These are phyloP conservation scores for Diprion similis DNA, from an alignment of 1,140 invertebrate genomes.

Conservation along the genomic window DNA sequence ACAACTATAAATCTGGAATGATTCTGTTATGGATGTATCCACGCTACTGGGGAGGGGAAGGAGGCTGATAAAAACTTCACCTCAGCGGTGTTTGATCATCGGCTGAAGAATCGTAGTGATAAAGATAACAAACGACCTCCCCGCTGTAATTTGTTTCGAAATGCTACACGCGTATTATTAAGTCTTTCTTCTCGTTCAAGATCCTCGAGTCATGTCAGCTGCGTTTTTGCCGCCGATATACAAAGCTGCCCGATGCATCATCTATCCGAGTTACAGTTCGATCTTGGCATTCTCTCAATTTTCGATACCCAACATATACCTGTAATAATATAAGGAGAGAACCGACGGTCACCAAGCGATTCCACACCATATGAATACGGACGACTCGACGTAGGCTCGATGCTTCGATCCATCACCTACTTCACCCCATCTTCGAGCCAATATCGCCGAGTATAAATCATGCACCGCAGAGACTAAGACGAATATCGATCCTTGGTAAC, in stretches of 20 bases:
- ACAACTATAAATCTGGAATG: neutral
- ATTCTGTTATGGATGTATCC: neutral
- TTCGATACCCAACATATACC: neutral
- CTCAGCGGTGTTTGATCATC: neutral
- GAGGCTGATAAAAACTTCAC: neutral
- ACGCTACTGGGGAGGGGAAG: neutral
- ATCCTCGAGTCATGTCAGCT: neutral
- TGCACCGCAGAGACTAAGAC: conserved; percentile 42
- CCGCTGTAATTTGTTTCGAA: neutral
- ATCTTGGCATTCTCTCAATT: neutral
- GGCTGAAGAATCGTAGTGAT: neutral
- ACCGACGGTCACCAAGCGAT: neutral
- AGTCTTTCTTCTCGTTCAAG: neutral
- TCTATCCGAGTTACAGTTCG: neutral
- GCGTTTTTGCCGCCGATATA: neutral
- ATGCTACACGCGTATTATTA: neutral
- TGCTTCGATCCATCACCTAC: conserved; percentile 37
- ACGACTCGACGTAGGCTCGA: conserved; percentile 28
- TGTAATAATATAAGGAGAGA: neutral
- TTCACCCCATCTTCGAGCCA: conserved; percentile 44
- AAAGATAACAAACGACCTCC: neutral
- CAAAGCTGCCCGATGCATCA: neutral
- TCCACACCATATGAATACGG: conserved; percentile 25
- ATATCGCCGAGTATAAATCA: conserved; percentile 46
- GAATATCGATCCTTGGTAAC: conserved; percentile 33